phyloP scores from a whole-genome alignment of 2,888 invertebrate species.

The Epistrophe grossulariae region DNA sequence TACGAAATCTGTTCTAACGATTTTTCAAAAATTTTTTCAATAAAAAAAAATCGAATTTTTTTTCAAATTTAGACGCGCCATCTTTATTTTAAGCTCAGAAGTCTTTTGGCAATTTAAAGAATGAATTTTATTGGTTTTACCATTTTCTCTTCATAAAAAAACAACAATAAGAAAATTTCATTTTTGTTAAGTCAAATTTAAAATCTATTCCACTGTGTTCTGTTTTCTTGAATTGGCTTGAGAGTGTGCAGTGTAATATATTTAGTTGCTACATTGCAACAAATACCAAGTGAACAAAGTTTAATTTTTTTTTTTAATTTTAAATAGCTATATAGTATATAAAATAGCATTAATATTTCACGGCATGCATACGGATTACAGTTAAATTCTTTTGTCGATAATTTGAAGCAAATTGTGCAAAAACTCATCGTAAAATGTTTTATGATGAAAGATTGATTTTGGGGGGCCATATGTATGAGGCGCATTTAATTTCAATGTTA shows the following conservation, averaged over 20 bases:
- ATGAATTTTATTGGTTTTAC: too few relatives aligned
- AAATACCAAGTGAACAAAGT: constrained; percentile 42
- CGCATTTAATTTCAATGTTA: constrained; percentile 11
- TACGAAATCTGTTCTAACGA: too few relatives aligned
- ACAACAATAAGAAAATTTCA: neutral
- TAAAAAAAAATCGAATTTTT: too few relatives aligned
- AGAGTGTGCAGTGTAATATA: neutral
- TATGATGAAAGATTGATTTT: constrained; percentile 51
- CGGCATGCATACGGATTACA: constrained; percentile 66
- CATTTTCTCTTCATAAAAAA: too few relatives aligned
- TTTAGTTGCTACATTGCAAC: constrained; percentile 14
- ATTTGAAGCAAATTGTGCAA: constrained; percentile 66
- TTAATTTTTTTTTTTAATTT: constrained; percentile 31
- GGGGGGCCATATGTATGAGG: constrained; percentile 31
- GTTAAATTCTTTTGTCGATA: constrained; percentile 70
- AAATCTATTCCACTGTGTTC: neutral
- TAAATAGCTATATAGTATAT: constrained; percentile 8
- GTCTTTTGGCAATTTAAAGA: too few relatives aligned
- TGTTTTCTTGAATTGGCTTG: neutral
- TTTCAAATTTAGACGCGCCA: too few relatives aligned
- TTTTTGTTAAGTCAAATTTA: neutral
- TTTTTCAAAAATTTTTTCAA: too few relatives aligned
- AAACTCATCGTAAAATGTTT: constrained; percentile 29
- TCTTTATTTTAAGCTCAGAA: too few relatives aligned
- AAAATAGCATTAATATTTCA: constrained; percentile 45